Conservation (phyloP, 64 coral and sea anemone species). For the Montipora efflorescens region DNA sequence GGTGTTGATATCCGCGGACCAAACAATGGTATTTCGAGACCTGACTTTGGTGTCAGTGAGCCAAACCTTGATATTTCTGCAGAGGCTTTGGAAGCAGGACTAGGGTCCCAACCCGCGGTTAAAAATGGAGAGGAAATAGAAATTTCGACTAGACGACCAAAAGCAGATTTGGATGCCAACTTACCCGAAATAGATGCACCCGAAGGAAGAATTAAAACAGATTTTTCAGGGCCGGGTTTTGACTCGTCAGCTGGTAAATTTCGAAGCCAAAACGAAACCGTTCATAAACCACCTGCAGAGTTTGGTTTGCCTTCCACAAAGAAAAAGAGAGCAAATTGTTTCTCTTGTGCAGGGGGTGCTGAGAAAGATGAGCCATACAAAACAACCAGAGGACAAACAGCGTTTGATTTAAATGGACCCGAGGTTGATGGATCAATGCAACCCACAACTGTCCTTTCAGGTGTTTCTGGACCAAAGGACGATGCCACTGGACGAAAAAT, state of each 20-base stretch:
- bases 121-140: neutral
- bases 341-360: neutral
- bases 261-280: neutral
- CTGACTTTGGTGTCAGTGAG: neutral
- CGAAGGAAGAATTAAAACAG: neutral
- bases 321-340: conserved; percentile 26
- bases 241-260: neutral
- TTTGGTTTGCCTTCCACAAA: neutral
- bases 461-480: neutral
- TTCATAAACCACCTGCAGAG: neutral
- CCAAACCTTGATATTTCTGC: neutral
- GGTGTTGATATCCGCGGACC: neutral
- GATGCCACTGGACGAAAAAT: neutral
- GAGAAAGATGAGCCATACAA: conserved; percentile 19
- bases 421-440: conserved; percentile 5
- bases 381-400: neutral
- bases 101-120: neutral
- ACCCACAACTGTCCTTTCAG: neutral
- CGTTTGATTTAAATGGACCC: neutral
- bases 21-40: neutral
- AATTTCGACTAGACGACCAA: neutral
- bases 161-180: neutral
- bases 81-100: neutral
- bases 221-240: neutral
- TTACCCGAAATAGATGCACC: neutral